Conservation (phyloP, 2,888 invertebrate genomes). For the Tipula unca region DNA sequence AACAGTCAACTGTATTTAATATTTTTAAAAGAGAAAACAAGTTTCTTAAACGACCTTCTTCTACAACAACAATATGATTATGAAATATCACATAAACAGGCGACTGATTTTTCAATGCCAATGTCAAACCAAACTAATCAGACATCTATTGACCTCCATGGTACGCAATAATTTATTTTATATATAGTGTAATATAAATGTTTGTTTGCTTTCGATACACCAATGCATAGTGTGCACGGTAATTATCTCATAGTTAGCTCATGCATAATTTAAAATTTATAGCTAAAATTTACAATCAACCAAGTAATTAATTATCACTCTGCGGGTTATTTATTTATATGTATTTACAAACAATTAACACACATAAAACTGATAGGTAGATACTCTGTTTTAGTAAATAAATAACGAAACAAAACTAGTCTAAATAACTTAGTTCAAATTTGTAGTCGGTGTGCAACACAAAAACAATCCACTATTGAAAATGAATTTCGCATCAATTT, state of each 20-base stretch:
- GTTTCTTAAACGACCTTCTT: neutral
- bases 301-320: neutral
- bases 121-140: neutral
- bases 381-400: neutral
- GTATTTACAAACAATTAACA: neutral
- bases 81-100: no score
- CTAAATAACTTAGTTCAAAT: neutral
- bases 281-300: neutral
- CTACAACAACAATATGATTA: neutral
- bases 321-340: neutral
- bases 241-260: neutral
- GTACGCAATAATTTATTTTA: neutral
- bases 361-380: no score
- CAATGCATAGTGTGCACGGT: neutral
- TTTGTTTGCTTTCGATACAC: neutral
- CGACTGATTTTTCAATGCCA: neutral
- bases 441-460: neutral
- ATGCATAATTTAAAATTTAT: neutral
- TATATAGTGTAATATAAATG: neutral
- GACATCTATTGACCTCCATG: neutral
- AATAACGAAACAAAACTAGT: neutral
- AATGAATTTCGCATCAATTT: neutral
- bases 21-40: neutral
- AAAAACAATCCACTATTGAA: neutral
- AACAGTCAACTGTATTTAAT: no score